phyloP scores from a whole-genome alignment of 2,797 vertebrate genomes.

The Threskiornis aethiopicus region DNA sequence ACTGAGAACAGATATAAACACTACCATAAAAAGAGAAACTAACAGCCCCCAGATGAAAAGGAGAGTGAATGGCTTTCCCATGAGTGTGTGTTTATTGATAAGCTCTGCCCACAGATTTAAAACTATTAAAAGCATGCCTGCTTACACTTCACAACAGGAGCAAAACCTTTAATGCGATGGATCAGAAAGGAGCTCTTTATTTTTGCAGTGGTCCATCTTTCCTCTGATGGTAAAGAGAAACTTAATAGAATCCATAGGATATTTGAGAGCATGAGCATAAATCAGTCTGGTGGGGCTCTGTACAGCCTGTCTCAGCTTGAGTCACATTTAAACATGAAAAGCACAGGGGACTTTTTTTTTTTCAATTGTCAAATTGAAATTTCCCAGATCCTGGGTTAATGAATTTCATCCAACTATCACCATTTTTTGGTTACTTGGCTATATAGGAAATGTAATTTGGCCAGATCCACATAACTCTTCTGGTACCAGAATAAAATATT shows the following conservation, averaged over 20 bases:
- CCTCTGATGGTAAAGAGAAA: background rate
- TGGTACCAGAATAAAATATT: background rate
- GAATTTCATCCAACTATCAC: slow-evolving; percentile 8
- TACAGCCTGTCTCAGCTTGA: background rate
- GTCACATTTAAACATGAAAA: slow-evolving; percentile 19
- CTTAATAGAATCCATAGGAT: background rate
- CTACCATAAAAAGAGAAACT: slow-evolving; percentile 53
- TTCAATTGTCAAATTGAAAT: background rate
- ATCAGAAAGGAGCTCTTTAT: background rate
- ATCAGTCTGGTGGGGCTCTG: background rate
- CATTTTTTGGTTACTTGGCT: background rate
- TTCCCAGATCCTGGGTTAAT: background rate
- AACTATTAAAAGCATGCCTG: slow-evolving; percentile 15
- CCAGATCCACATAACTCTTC: background rate
- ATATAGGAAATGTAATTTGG: background rate
- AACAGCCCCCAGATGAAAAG: background rate
- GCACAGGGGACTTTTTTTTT: background rate
- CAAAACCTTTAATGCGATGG: background rate
- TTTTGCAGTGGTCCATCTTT: background rate
- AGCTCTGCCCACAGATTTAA: background rate
- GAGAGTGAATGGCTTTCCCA: background rate
- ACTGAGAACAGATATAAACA: slow-evolving; percentile 22
- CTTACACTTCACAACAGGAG: background rate
- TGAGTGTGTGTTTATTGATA: slow-evolving; percentile 42
- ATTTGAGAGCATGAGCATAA: slow-evolving; percentile 9